Evolutionary conservation across 2,797 vertebrate genomes (phyloP).

Genomic region (Uromys caudimaculatus): DNA sequence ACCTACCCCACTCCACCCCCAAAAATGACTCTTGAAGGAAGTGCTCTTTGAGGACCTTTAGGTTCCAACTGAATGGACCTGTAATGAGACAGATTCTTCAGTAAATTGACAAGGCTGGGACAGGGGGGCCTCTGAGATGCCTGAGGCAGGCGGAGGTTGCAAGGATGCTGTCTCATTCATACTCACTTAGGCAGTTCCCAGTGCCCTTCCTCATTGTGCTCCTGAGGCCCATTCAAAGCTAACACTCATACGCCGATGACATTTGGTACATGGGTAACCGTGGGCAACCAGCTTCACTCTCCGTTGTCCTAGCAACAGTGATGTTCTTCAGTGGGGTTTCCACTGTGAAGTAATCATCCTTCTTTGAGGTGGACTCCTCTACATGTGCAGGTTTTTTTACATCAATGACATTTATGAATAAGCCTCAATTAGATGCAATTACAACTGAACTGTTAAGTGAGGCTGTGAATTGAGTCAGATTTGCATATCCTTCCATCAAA

Average conservation of each 20-base stretch:
- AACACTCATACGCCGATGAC: background rate
- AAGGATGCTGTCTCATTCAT: background rate
- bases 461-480: slow-evolving; percentile 24
- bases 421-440: slow-evolving; percentile 66
- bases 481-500: slow-evolving; percentile 43
- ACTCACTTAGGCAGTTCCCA: background rate
- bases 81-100: background rate
- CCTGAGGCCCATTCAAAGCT: slow-evolving; percentile 57
- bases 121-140: background rate
- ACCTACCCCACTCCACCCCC: background rate
- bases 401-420: slow-evolving; percentile 64
- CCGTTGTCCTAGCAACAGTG: slow-evolving; percentile 67
- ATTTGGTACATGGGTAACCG: slow-evolving; percentile 61
- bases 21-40: background rate
- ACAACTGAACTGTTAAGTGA: slow-evolving; percentile 37
- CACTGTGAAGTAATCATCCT: slow-evolving; percentile 44
- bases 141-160: fast-evolving
- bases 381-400: slow-evolving; percentile 33
- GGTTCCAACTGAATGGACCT: background rate
- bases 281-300: slow-evolving; percentile 61
- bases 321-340: slow-evolving; percentile 34
- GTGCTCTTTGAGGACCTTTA: background rate
- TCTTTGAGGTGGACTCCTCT: slow-evolving; percentile 47
- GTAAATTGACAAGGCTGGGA: background rate
- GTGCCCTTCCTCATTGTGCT: background rate